Evolutionary conservation across 2,113 vertebrate genomes (phyloP).

Genomic region (Cisticola juncidis): DNA sequence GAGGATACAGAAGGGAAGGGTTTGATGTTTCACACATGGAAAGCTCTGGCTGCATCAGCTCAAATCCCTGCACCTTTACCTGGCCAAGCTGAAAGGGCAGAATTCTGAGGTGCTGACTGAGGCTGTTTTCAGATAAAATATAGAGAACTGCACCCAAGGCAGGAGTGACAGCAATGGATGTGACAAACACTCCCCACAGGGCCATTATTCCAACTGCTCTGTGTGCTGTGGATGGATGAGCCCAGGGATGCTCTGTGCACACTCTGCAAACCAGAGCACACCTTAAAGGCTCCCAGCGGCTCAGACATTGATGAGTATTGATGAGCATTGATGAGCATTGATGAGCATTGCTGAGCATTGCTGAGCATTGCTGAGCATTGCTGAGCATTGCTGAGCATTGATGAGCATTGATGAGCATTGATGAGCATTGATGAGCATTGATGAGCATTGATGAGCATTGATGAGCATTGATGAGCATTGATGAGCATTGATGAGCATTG

Average conservation of each 20-base stretch:
- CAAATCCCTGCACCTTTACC: not conserved
- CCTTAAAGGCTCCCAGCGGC: not conserved
- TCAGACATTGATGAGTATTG: not conserved
- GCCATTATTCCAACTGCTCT: fast-evolving
- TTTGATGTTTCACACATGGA: not conserved
- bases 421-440: not conserved
- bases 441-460: not conserved
- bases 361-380: too few species aligned
- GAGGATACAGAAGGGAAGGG: not conserved
- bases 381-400: not conserved
- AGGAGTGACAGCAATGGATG: not conserved
- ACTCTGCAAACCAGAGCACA: not conserved
- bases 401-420: not conserved
- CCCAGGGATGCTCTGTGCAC: not conserved
- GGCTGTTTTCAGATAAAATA: not conserved
- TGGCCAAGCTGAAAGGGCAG: not conserved
- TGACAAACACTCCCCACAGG: not conserved
- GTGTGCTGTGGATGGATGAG: not conserved
- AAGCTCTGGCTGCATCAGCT: not conserved
- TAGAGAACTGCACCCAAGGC: not conserved
- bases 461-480: not conserved
- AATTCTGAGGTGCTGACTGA: not conserved
- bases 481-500: too few species aligned
- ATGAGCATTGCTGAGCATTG: too few species aligned
- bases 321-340: too few species aligned